Evolutionary conservation across 2,888 invertebrate genomes (phyloP), one percentile per base, ranked within the genome.

Genomic region (Aplocera efformata): DNA sequence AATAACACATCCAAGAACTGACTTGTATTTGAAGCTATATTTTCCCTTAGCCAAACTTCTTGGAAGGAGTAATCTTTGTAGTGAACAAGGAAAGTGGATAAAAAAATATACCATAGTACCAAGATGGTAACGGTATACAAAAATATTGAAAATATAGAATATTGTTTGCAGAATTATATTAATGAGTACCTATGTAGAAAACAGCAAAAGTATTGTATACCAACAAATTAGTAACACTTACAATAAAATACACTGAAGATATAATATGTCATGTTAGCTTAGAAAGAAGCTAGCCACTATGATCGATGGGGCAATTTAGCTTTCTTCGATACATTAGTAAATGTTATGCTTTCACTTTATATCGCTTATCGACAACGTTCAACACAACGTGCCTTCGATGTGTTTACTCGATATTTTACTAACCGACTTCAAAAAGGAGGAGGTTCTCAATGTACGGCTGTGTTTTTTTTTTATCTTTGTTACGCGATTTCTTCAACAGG

Each of bases 281-380:
- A 49, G 53, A n/a, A n/a, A n/a, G n/a, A n/a, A n/a, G n/a, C n/a
- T 59, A 58, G 60, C 56, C 61, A 58, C 41, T 52, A 61, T 68
- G 73, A 73, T 74, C 66, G 69, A 72, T 70, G 66, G 59, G 41
- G 60, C 61, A 63, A 67, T 69, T 65, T 55, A 60, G 50, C 61
- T 69, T 67, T 67, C 68, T 66, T 64, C 53, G 58, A 56, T 63
- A 65, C 60, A 67, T 69, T 65, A 69, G 55, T 48, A 44, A 56
- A 65, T 60, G 70, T 67, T 63, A 68, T 60, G 67, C 67, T 75
- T 72, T 68, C 59, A 64, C 66, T 49, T 53, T 48, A 50, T 56
- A 36, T 52, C 47, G 56, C 60, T 65, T 65, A 71, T 69, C 62
- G 64, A 21, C 33, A 36, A 26, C 26, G 25, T 29, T 34, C 13